phyloP scores from a whole-genome alignment of 1,140 invertebrate species.

The Bombus consobrinus region DNA sequence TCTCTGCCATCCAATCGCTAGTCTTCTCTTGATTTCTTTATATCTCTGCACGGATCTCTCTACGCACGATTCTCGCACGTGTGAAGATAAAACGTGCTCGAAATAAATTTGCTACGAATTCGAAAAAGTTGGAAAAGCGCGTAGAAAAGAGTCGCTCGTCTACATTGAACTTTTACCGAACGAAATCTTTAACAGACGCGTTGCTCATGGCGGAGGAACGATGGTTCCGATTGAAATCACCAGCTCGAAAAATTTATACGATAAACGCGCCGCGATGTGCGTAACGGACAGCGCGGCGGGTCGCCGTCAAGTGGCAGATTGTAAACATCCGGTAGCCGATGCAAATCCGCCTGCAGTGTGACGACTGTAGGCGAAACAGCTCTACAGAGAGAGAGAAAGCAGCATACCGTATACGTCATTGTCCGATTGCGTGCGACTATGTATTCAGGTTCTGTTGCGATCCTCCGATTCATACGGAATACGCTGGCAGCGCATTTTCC shows the following conservation, averaged over 20 bases:
- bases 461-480: conserved; percentile 30
- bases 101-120: too few relatives aligned
- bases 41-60: too few relatives aligned
- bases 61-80: too few relatives aligned
- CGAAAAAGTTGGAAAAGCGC: too few relatives aligned
- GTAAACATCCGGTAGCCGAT: conserved; percentile 78
- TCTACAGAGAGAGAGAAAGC: neutral
- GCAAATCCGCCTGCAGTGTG: conserved; percentile 67
- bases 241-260: conserved; percentile 22
- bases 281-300: conserved; percentile 51
- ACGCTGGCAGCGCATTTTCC: conserved; percentile 26
- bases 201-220: neutral
- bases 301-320: conserved; percentile 77
- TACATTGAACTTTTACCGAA: neutral
- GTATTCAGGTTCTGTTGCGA: conserved; percentile 14
- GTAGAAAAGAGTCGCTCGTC: too few relatives aligned
- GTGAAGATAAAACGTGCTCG: too few relatives aligned
- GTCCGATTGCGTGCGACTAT: conserved; percentile 10
- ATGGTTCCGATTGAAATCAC: conserved; percentile 15
- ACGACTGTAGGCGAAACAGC: conserved; percentile 56
- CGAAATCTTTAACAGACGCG: neutral
- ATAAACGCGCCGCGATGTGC: conserved; percentile 32
- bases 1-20: too few relatives aligned
- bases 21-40: too few relatives aligned
- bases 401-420: neutral